phyloP scores from a whole-genome alignment of 2,113 vertebrate species.

The Limanda limanda region DNA sequence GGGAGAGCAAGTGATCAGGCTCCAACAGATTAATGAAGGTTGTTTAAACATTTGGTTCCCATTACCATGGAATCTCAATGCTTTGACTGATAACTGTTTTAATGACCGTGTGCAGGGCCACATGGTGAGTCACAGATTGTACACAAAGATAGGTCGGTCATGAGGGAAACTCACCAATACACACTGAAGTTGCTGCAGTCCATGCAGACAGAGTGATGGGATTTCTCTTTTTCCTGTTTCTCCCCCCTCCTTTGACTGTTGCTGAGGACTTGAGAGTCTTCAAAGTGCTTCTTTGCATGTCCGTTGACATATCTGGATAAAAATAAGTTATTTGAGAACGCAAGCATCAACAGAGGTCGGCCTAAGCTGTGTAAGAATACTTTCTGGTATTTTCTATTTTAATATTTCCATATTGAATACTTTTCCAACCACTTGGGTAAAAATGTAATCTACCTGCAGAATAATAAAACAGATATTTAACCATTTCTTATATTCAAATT shows the following conservation, averaged over 20 bases:
- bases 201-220: constrained; percentile 95
- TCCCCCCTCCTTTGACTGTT: constrained; percentile 89
- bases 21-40: background rate
- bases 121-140: constrained; percentile 4
- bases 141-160: background rate
- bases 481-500: too few relatives aligned
- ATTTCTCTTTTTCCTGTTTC: constrained; percentile 87
- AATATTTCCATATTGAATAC: too few relatives aligned
- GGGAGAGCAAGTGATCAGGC: background rate
- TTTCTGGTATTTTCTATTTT: too few relatives aligned
- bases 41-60: background rate
- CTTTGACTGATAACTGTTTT: constrained; percentile 1
- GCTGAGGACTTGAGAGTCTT: constrained; percentile 87
- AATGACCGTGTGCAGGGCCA: background rate
- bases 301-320: constrained; percentile 93
- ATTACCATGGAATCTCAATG: background rate
- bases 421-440: too few relatives aligned
- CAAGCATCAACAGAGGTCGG: background rate
- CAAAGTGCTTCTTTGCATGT: constrained; percentile 98
- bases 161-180: constrained; percentile 88
- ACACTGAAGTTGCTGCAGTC: constrained; percentile 98
- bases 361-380: too few relatives aligned
- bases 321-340: background rate
- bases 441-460: too few relatives aligned
- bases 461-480: too few relatives aligned